Percentiles rank a stretch among this genome's conserved stretches.
Evolutionary conservation across 23 tunicate genomes (phyloP).

Genomic region (Aplidium turbinatum): DNA sequence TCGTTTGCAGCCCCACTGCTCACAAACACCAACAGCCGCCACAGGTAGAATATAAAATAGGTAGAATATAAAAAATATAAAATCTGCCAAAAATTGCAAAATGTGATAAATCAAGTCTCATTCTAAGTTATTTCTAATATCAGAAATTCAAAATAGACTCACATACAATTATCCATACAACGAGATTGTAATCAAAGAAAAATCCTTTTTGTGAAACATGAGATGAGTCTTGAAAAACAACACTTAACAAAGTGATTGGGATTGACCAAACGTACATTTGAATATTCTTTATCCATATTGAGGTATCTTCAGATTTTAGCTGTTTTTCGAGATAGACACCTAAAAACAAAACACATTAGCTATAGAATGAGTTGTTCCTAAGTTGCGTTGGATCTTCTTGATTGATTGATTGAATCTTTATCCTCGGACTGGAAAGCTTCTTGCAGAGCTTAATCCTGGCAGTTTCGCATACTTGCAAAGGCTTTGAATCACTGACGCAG

Average conservation of each 20-base stretch:
- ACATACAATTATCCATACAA: slow-evolving; percentile 12
- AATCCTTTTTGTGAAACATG: slow-evolving; percentile 14
- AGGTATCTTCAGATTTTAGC: slow-evolving; percentile 35
- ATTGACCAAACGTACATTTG: slow-evolving; percentile 64
- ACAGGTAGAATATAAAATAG: too few relatives aligned
- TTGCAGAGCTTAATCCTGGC: too few relatives aligned
- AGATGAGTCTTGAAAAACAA: slow-evolving; percentile 16
- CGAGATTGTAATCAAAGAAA: slow-evolving; percentile 16
- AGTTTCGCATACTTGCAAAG: too few relatives aligned
- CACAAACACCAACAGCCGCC: too few relatives aligned
- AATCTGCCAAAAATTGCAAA: too few relatives aligned
- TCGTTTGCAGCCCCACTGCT: too few relatives aligned
- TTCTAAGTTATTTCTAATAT: background rate
- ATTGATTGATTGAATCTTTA: too few relatives aligned
- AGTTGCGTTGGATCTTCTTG: too few relatives aligned
- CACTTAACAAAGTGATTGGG: slow-evolving; percentile 27
- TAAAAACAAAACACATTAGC: slow-evolving; percentile 26
- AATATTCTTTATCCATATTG: slow-evolving; percentile 55
- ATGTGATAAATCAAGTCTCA: background rate
- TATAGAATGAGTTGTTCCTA: too few relatives aligned
- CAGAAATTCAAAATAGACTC: background rate
- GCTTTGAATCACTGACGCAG: too few relatives aligned
- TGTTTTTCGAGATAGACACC: slow-evolving; percentile 65
- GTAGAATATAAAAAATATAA: too few relatives aligned
- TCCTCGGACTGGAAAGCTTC: too few relatives aligned